These are phyloP conservation scores for Pomatostomus ruficeps DNA, from an alignment of 2,113 vertebrate genomes.

Conservation along the genomic window DNA sequence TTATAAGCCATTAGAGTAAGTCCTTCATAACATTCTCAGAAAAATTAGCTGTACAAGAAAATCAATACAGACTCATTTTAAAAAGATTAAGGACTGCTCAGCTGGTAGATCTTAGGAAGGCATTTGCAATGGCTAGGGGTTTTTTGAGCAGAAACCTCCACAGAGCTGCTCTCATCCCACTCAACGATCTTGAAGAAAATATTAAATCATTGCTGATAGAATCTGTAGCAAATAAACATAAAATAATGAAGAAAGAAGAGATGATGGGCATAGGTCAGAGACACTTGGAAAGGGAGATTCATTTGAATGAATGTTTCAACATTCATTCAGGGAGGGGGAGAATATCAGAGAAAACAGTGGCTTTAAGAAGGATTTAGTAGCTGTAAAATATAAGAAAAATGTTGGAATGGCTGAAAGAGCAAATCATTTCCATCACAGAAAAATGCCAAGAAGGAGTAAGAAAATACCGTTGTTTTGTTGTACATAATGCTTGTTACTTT, in stretches of 20 bases:
- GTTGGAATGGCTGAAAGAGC: neutral
- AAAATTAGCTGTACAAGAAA: constrained; percentile 3
- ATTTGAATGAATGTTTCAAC: neutral
- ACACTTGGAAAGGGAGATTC: neutral
- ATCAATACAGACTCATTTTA: constrained; percentile 21
- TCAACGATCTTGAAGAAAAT: constrained; percentile 31
- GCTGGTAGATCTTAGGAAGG: neutral
- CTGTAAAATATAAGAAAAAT: neutral
- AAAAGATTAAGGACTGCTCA: constrained; percentile 9
- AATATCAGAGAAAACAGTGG: neutral
- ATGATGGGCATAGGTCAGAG: neutral
- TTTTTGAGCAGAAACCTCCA: neutral
- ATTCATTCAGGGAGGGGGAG: neutral
- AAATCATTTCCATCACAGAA: neutral
- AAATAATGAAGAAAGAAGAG: constrained; percentile 26
- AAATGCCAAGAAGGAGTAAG: neutral
- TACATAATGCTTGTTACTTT: neutral
- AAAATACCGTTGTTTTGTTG: neutral
- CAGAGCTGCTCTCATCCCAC: neutral
- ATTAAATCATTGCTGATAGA: constrained; percentile 32
- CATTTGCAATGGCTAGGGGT: neutral
- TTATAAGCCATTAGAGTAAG: neutral
- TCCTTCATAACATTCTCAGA: neutral
- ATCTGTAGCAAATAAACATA: constrained; percentile 41
- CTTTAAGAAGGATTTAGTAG: neutral